Evolutionary conservation across 2,888 invertebrate genomes (phyloP).

Genomic region (Plusia festucae): DNA sequence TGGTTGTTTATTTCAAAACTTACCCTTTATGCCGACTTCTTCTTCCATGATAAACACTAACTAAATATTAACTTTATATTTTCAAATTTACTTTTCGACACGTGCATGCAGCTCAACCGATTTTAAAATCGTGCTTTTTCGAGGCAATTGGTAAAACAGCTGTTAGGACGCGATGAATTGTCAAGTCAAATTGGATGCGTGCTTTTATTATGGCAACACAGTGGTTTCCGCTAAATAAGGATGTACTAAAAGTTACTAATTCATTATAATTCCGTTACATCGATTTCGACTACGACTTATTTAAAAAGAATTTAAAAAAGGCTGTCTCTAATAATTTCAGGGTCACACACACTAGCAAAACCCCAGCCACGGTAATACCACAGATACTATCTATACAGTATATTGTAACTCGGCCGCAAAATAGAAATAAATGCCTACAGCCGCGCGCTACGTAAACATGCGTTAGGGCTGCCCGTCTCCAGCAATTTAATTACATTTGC

Average conservation of each 20-base stretch:
- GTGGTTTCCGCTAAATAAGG: slow-evolving; percentile 57
- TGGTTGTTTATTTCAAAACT: slow-evolving; percentile 47
- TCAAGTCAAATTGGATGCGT: slow-evolving; percentile 80
- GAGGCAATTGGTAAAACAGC: slow-evolving; percentile 80
- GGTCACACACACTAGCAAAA: too few species aligned
- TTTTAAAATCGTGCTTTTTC: slow-evolving; percentile 73
- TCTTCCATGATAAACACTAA: slow-evolving; percentile 75
- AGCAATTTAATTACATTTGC: too few species aligned
- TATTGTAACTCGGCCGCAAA: too few species aligned
- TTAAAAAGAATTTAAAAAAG: not conserved
- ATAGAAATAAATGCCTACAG: too few species aligned
- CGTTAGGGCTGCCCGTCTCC: too few species aligned
- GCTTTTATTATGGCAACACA: slow-evolving; percentile 67
- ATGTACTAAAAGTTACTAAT: slow-evolving; percentile 6
- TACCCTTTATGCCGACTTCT: slow-evolving; percentile 77
- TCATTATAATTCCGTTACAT: not conserved
- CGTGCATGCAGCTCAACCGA: slow-evolving; percentile 72
- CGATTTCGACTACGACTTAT: slow-evolving; percentile 19
- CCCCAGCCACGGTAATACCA: too few species aligned
- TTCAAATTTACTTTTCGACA: slow-evolving; percentile 67
- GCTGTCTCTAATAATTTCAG: too few species aligned
- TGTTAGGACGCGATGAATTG: slow-evolving; percentile 84
- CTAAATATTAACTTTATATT: slow-evolving; percentile 47
- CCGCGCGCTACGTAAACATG: too few species aligned
- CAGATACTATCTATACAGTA: too few species aligned